These are phyloP conservation scores for Scaptomyza tumidula DNA, from an alignment of 2,888 invertebrate genomes.

Conservation along the genomic window DNA sequence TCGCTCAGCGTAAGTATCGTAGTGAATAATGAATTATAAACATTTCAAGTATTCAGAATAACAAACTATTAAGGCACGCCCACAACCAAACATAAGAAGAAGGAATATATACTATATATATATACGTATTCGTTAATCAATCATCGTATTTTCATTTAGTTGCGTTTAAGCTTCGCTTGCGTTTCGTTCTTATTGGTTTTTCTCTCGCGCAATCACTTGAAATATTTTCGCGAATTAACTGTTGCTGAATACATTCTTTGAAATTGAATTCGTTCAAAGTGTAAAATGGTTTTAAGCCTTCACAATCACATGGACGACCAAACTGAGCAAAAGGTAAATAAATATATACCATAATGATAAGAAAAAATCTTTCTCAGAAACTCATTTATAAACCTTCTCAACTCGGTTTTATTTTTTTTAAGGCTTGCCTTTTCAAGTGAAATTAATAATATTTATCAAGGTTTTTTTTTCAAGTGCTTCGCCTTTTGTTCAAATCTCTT, in stretches of 20 bases:
- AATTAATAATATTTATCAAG: neutral
- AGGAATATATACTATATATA: constrained; percentile 3
- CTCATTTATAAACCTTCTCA: neutral
- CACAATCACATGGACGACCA: constrained; percentile 56
- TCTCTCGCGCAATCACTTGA: neutral
- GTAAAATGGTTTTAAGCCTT: constrained; percentile 59
- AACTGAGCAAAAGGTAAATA: constrained; percentile 58
- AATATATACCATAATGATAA: neutral
- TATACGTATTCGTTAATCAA: constrained; percentile 4
- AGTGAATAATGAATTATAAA: constrained; percentile 43
- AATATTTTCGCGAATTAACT: neutral
- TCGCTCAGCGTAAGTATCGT: constrained; percentile 50
- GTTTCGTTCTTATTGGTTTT: constrained; percentile 16
- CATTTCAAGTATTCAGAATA: constrained; percentile 29
- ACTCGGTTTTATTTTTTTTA: neutral
- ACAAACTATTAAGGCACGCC: constrained; percentile 21
- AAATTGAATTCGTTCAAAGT: no score
- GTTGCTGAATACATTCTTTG: neutral
- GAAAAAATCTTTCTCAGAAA: neutral
- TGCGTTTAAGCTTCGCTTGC: constrained; percentile 22
- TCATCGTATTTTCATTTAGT: constrained; percentile 40
- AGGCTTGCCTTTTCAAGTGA: neutral
- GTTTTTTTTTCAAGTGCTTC: neutral
- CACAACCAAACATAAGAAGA: neutral
- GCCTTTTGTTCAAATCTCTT: neutral